Conservation (phyloP, 2,888 invertebrate species). For the Catotricha subobsoleta region DNA sequence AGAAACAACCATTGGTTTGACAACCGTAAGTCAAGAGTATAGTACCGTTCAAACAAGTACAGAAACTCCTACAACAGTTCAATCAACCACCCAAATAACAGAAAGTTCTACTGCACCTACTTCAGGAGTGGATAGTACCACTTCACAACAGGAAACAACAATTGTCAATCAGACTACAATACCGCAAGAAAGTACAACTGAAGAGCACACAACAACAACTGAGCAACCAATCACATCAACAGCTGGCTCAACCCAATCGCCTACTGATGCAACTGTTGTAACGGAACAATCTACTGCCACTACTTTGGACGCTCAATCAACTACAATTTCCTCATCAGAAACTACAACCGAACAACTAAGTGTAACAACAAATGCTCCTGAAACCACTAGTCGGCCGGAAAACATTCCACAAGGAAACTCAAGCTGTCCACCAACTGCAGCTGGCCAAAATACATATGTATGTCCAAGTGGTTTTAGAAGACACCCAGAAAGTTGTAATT, state of each 20-base stretch:
- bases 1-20: too few relatives aligned
- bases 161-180: too few relatives aligned
- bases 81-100: conserved; percentile 15
- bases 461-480: conserved; percentile 70
- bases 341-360: too few relatives aligned
- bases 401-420: background rate
- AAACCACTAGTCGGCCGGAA: conserved; percentile 9
- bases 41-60: too few relatives aligned
- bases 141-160: too few relatives aligned
- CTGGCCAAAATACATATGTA: conserved; percentile 51
- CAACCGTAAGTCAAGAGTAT: too few relatives aligned
- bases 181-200: conserved; percentile 20
- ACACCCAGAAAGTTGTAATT: conserved; percentile 65
- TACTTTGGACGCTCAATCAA: too few relatives aligned
- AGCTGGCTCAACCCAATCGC: background rate
- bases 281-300: background rate
- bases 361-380: background rate
- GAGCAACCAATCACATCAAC: conserved; percentile 7
- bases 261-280: background rate
- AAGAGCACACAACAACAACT: conserved; percentile 16
- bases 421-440: conserved; percentile 23
- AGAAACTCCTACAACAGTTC: too few relatives aligned
- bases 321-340: too few relatives aligned
- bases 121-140: too few relatives aligned
- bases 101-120: too few relatives aligned